Percentiles rank a stretch among this genome's conserved stretches.
These are phyloP conservation scores for Azemiops feae DNA, from an alignment of 2,113 vertebrate genomes.

Conservation along the genomic window DNA sequence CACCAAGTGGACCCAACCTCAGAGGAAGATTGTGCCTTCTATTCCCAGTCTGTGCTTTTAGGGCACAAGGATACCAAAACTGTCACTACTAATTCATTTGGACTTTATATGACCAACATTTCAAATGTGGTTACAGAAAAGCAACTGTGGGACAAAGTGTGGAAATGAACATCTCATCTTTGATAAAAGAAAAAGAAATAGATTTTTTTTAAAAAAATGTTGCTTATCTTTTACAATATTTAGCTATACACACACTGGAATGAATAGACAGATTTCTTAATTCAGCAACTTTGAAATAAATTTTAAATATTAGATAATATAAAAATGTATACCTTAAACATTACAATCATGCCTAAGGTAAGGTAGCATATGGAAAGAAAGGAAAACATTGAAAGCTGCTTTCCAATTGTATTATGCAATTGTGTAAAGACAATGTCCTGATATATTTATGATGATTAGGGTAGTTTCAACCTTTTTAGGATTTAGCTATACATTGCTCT, in stretches of 20 bases:
- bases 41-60: neutral
- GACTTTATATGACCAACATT: neutral
- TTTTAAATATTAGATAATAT: neutral
- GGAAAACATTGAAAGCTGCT: neutral
- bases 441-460: neutral
- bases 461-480: neutral
- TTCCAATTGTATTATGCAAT: neutral
- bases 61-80: neutral
- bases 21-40: neutral
- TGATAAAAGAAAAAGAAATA: neutral
- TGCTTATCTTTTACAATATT: neutral
- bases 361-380: neutral
- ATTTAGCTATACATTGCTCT: neutral
- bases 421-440: neutral
- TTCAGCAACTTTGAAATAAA: neutral
- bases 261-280: neutral
- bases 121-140: neutral
- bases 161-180: neutral
- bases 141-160: neutral
- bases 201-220: neutral
- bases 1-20: neutral
- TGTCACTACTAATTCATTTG: neutral
- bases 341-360: neutral
- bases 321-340: neutral
- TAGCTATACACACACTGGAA: neutral